A percentile compares a stretch with the other conserved stretches of the same genome.
Evolutionary conservation across 2,113 vertebrate genomes (phyloP).

Genomic region (Etheostoma cragini): DNA sequence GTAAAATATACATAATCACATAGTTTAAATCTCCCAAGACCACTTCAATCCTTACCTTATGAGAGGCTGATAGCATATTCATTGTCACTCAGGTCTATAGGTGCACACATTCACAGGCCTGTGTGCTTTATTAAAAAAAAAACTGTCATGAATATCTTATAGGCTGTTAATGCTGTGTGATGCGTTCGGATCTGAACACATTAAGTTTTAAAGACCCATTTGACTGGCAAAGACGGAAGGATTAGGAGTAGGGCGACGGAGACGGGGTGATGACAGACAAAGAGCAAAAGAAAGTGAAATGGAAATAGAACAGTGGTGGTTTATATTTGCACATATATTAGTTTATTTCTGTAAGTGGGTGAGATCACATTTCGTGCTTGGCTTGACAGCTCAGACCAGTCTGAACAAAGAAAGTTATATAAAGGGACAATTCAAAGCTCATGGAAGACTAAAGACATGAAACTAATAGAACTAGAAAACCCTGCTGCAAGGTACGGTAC

Average conservation of each 20-base stretch:
- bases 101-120: slow-evolving; percentile 41
- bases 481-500: background rate
- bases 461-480: background rate
- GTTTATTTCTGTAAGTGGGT: slow-evolving; percentile 20
- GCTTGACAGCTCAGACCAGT: background rate
- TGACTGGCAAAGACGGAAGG: slow-evolving; percentile 38
- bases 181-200: slow-evolving; percentile 69
- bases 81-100: slow-evolving; percentile 70
- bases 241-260: background rate
- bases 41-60: slow-evolving; percentile 53
- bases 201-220: slow-evolving; percentile 70
- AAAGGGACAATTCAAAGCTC: background rate
- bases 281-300: slow-evolving; percentile 28
- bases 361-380: slow-evolving; percentile 2
- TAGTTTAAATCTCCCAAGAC: slow-evolving; percentile 66
- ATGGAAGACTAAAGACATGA: background rate
- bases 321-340: slow-evolving; percentile 8
- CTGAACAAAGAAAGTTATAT: background rate
- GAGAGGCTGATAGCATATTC: slow-evolving; percentile 78
- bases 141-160: slow-evolving; percentile 80
- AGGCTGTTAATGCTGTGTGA: slow-evolving; percentile 73
- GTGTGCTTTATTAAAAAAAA: slow-evolving; percentile 73
- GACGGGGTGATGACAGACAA: background rate
- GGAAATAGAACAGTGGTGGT: background rate
- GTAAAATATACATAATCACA: slow-evolving; percentile 78